A percentile compares a stretch with the other conserved stretches of the same genome.
Conservation (phyloP, 2,797 vertebrate species). For the Sebastes jordani region DNA sequence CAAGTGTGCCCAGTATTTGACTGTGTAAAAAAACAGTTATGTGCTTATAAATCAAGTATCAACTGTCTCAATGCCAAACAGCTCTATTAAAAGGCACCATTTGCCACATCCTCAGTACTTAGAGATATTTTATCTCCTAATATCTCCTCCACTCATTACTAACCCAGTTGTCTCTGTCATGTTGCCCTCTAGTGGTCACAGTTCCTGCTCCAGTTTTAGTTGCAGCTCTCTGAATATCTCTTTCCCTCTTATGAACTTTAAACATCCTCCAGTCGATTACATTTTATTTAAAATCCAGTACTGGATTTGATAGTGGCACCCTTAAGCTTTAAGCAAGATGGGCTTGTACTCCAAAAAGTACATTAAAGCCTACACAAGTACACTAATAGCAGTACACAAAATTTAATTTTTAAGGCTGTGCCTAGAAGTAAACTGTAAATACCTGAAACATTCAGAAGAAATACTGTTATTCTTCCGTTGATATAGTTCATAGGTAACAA, state of each 20-base stretch:
- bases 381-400: background rate
- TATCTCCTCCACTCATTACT: background rate
- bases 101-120: background rate
- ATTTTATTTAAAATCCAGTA: background rate
- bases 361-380: background rate
- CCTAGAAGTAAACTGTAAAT: background rate
- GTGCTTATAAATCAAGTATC: background rate
- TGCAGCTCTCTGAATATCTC: background rate
- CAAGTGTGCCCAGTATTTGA: background rate
- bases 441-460: background rate
- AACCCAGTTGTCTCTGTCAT: background rate
- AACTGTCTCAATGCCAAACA: background rate
- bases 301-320: background rate
- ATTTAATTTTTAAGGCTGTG: background rate
- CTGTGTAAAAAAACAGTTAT: background rate
- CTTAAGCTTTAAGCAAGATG: background rate
- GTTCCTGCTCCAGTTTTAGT: background rate
- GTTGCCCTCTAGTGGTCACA: slow-evolving; percentile 38
- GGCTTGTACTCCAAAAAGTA: background rate
- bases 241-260: background rate
- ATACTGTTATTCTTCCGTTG: background rate
- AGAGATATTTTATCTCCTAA: background rate
- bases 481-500: background rate
- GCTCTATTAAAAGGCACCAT: background rate
- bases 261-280: background rate